A percentile compares a stretch with the other conserved stretches of the same genome.
Evolutionary conservation across 2,113 vertebrate genomes (phyloP).

Genomic region (Stegostoma tigrinum): DNA sequence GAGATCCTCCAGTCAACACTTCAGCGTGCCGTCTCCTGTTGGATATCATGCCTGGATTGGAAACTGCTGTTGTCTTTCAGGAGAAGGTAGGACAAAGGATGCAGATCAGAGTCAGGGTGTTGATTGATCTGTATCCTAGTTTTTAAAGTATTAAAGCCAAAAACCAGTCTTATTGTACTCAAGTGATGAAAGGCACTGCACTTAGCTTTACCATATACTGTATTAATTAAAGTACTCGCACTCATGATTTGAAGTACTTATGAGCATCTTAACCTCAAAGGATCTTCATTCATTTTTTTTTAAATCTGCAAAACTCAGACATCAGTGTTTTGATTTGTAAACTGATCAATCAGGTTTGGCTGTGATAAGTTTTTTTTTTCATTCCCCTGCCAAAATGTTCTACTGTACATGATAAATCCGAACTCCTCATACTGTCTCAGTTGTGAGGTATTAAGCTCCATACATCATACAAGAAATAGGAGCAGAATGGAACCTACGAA

Average conservation of each 20-base stretch:
- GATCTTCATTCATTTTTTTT: no score
- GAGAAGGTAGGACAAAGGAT: conserved; percentile 71
- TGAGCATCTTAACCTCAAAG: background rate
- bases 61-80: conserved; percentile 94
- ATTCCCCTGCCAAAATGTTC: background rate
- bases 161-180: background rate
- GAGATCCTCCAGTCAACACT: conserved; percentile 83
- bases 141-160: background rate
- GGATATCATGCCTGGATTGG: conserved; percentile 96
- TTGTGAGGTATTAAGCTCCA: background rate
- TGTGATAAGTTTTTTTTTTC: background rate
- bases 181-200: background rate
- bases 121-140: background rate
- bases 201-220: background rate
- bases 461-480: background rate
- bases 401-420: background rate
- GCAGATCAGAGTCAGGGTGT: background rate
- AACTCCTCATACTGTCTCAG: background rate
- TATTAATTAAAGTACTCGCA: background rate
- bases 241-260: background rate
- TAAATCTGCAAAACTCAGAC: background rate
- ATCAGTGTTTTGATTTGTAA: background rate
- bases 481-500: background rate
- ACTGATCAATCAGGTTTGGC: background rate
- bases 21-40: conserved; percentile 87